Conservation (phyloP, 2,797 vertebrate genomes). For the Clamator glandarius region DNA sequence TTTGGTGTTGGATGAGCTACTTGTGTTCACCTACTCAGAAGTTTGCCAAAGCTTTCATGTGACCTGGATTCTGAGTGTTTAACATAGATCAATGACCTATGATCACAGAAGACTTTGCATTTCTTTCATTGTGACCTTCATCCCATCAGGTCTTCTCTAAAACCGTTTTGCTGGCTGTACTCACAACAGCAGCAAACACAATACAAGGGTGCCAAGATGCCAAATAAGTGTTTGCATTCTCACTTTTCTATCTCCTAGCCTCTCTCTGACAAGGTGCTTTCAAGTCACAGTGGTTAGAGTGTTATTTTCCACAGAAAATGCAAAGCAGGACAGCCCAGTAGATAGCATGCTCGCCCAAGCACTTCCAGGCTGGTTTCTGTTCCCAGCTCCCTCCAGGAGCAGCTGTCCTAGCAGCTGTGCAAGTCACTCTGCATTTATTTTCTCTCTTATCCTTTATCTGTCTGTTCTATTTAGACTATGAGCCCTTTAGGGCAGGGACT, state of each 20-base stretch:
- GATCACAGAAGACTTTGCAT: neutral
- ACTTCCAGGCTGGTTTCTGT: neutral
- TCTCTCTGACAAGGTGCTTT: neutral
- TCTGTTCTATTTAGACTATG: slow-evolving; percentile 24
- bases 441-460: slow-evolving; percentile 31
- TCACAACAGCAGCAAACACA: neutral
- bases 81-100: neutral
- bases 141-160: neutral
- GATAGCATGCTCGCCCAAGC: accelerated
- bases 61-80: neutral
- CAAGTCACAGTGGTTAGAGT: neutral
- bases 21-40: neutral
- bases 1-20: neutral
- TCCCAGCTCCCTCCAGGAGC: neutral
- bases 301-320: neutral
- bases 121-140: neutral
- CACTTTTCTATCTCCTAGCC: neutral
- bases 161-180: neutral
- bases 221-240: neutral
- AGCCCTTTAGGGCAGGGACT: slow-evolving; percentile 25
- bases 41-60: neutral
- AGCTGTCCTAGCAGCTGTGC: slow-evolving; percentile 52
- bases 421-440: slow-evolving; percentile 42
- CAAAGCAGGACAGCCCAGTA: neutral
- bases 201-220: neutral